These are phyloP conservation scores for Cichlasoma orientale DNA, from an alignment of 2,797 vertebrate genomes.

Conservation along the genomic window DNA sequence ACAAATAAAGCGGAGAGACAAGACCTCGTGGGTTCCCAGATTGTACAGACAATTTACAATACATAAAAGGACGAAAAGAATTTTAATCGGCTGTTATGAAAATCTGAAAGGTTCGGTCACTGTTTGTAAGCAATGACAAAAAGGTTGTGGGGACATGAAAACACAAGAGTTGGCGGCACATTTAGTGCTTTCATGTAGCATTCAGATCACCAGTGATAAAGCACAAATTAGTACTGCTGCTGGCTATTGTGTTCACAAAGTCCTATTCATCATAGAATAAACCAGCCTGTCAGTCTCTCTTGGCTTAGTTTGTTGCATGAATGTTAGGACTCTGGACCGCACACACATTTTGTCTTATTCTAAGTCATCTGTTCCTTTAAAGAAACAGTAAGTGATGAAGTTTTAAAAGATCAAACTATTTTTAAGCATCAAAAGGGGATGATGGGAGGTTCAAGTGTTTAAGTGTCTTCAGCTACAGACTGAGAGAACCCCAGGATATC, in stretches of 20 bases:
- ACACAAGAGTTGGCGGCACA: too few relatives aligned
- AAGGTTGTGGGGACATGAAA: background rate
- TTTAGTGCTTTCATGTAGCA: background rate
- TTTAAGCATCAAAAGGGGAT: background rate
- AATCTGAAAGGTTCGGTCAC: background rate
- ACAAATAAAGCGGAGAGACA: constrained; percentile 5
- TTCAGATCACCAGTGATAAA: background rate
- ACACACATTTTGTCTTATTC: background rate
- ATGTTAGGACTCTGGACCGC: background rate
- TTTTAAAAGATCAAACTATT: background rate
- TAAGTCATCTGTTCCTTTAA: background rate
- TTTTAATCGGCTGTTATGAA: background rate
- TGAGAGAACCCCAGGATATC: background rate
- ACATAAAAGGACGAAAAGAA: background rate
- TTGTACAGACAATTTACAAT: background rate
- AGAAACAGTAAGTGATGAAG: background rate
- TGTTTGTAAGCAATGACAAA: background rate
- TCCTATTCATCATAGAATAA: constrained; percentile 8
- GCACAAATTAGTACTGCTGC: constrained; percentile 4
- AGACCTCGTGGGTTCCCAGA: background rate
- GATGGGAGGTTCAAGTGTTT: background rate
- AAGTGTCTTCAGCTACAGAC: constrained; percentile 17
- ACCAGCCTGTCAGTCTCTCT: background rate
- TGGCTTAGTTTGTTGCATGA: background rate
- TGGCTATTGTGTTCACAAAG: constrained; percentile 1